Base-by-base conservation (phyloP, 1,140 invertebrate genomes). In the Lepidotrigona ventralis region DNA sequence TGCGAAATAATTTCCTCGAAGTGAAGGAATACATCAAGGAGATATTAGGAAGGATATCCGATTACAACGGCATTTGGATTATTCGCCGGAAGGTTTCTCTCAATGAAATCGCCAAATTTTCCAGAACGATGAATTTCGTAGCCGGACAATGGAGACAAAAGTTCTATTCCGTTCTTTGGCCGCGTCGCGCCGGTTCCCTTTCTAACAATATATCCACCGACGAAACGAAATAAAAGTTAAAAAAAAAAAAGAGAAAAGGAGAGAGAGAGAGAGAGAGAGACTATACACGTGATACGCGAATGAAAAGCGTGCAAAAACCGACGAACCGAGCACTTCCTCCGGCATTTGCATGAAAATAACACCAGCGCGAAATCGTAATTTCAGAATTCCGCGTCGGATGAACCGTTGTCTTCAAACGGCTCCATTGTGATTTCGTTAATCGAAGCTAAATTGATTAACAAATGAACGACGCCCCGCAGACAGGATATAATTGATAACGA, bases 271-370 rank as follows among this genome's bases (percentile, higher is more conserved):
- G 39, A 39, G 39, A 46, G 6, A 46, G 39, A 8, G 39, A 46
- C 39, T 46, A 46, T 56, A 11, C 63, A 21, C 29, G 23, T 29
- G 29, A 21, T 33, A 70, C 11, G 53, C 21, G 64, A 11, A 69
- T 39, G 64, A 69, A 69, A 69, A 69, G 64, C 53, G 26, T 21
- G 51, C 26, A 69, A 56, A 78, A 68, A 56, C 21, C 51, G 21
- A 78, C 29, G 64, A 46, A 39, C 14, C 53, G 76, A 39, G 51
- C 51, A 39, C 64, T 69, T 56, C 53, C 77, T 6, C 0, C 9
- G 23, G 23, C 29, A 79, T 79, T 79, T 79, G 66, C 77, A 79
- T 79, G 29, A 68, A 54, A 79, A 79, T 79, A 69, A 70, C 58
- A 53, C 46, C 39, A 8, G 19, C 53, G 23, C 2, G 29, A 29